Conservation (phyloP, 2,797 vertebrate genomes). For the Paratrypauchen microcephalus region DNA sequence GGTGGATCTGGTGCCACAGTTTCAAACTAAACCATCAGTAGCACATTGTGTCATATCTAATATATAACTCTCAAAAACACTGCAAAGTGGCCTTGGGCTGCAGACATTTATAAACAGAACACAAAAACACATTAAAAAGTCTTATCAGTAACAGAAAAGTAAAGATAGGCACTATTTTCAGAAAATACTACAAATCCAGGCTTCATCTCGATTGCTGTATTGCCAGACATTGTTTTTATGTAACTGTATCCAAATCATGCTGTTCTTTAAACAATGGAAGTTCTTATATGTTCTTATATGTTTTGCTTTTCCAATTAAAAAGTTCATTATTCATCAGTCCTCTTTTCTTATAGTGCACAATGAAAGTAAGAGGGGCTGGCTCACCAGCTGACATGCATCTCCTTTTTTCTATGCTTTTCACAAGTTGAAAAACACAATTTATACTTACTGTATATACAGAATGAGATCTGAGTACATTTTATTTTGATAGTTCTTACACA, state of each 20-base stretch:
- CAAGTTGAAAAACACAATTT: not conserved
- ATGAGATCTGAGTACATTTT: too few relatives aligned
- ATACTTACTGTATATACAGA: not conserved
- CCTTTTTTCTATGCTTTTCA: not conserved
- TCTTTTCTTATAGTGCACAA: not conserved
- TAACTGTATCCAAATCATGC: not conserved
- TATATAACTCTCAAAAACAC: slow-evolving; percentile 20
- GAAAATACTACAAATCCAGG: slow-evolving; percentile 35
- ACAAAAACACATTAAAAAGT: slow-evolving; percentile 26
- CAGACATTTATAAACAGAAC: slow-evolving; percentile 30
- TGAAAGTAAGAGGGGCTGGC: not conserved
- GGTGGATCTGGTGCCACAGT: slow-evolving; percentile 38
- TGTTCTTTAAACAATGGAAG: not conserved
- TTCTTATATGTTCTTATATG: not conserved
- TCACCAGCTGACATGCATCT: not conserved
- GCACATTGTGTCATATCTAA: slow-evolving; percentile 18
- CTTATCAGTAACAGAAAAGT: slow-evolving; percentile 29
- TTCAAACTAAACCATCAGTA: slow-evolving; percentile 18
- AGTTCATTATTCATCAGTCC: not conserved
- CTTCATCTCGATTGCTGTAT: slow-evolving; percentile 19
- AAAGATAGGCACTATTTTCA: slow-evolving; percentile 60
- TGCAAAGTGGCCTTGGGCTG: slow-evolving; percentile 19
- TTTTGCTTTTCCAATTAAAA: not conserved
- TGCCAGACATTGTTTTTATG: slow-evolving; percentile 5
- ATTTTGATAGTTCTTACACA: too few relatives aligned